phyloP scores from a whole-genome alignment of 2,797 vertebrate species.

The Tarsius wallacei region DNA sequence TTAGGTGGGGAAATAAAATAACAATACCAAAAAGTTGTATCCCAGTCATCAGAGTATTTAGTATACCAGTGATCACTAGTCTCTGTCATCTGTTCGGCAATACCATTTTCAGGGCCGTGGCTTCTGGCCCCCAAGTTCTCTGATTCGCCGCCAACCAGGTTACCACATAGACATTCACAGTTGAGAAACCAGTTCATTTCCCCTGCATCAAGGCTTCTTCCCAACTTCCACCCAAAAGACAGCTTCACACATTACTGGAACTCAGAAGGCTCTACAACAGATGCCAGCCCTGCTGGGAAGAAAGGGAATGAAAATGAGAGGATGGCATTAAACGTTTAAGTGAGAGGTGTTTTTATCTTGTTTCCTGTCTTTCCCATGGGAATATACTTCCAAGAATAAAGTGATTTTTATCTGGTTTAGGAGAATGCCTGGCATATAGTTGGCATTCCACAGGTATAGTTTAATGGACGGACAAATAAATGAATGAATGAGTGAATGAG shows the following conservation, averaged over 20 bases:
- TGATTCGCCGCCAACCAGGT: neutral
- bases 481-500: neutral
- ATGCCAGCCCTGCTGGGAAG: neutral
- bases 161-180: neutral
- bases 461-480: slow-evolving; percentile 25
- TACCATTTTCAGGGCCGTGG: neutral
- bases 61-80: neutral
- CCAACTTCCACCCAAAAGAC: neutral
- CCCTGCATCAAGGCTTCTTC: neutral
- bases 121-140: neutral
- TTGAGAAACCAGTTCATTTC: neutral
- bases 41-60: neutral
- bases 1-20: neutral
- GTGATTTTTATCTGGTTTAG: neutral
- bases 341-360: neutral
- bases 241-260: neutral
- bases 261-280: neutral
- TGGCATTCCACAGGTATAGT: neutral
- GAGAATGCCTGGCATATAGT: neutral
- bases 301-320: neutral
- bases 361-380: neutral
- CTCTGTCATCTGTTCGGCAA: neutral
- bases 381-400: neutral
- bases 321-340: neutral
- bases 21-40: neutral